Evolutionary conservation across 2,797 vertebrate species (phyloP).

Genomic region (Borostomias antarcticus): DNA sequence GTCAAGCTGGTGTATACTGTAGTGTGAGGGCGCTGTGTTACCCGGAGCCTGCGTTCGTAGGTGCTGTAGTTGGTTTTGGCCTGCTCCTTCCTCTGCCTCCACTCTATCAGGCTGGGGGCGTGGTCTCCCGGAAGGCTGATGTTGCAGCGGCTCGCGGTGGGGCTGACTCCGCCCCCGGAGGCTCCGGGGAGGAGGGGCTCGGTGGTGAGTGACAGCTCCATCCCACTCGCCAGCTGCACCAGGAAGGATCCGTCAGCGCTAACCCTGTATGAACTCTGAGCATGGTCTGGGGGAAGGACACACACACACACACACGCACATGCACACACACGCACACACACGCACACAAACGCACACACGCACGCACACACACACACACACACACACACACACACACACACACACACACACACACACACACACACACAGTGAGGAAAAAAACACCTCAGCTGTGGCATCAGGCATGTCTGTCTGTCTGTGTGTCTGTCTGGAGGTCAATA

Average conservation of each 20-base stretch:
- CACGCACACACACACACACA: constrained; percentile 32
- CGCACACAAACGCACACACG: not conserved
- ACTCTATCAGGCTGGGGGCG: constrained; percentile 93
- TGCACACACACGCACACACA: constrained; percentile 7
- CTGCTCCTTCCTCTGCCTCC: constrained; percentile 95
- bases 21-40: constrained; percentile 68
- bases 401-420: constrained; percentile 14
- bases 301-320: not conserved
- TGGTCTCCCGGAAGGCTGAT: constrained; percentile 96
- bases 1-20: too few relatives aligned
- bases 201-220: constrained; percentile 92
- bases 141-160: constrained; percentile 94
- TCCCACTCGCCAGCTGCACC: constrained; percentile 92
- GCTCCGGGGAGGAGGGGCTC: constrained; percentile 88
- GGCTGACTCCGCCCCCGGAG: constrained; percentile 85
- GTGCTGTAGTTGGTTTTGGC: constrained; percentile 93
- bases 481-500: too few relatives aligned
- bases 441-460: too few relatives aligned
- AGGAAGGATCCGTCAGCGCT: constrained; percentile 92
- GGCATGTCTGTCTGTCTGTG: too few relatives aligned
- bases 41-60: constrained; percentile 94
- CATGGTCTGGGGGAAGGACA: constrained; percentile 51
- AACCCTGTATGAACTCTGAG: constrained; percentile 88
- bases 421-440: not conserved
- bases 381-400: constrained; percentile 9